Conservation (phyloP, 1,140 invertebrate species). For the Lepidostoma basale region DNA sequence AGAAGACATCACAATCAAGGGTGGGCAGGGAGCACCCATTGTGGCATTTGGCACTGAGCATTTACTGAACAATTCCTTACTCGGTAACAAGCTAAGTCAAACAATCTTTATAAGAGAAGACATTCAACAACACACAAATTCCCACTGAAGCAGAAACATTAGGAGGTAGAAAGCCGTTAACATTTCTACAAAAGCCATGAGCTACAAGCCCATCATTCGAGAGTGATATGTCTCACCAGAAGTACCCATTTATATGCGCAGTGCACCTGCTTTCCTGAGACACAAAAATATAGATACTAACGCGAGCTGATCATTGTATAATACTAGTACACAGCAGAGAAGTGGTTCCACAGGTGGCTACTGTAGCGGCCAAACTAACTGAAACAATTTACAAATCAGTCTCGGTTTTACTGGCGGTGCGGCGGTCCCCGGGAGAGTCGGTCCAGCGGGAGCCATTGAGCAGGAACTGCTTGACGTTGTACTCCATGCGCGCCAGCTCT, state of each 20-base stretch:
- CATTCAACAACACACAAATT: too few relatives aligned
- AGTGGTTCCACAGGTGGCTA: too few relatives aligned
- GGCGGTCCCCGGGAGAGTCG: constrained; percentile 50
- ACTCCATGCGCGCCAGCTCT: constrained; percentile 66
- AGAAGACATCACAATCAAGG: too few relatives aligned
- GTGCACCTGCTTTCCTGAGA: background rate
- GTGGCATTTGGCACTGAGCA: too few relatives aligned
- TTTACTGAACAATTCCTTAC: too few relatives aligned
- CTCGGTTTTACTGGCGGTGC: constrained; percentile 62
- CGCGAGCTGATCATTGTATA: background rate
- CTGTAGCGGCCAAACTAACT: too few relatives aligned
- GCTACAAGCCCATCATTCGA: constrained; percentile 1
- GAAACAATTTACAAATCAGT: constrained; percentile 51
- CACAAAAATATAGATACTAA: background rate
- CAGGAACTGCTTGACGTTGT: constrained; percentile 67
- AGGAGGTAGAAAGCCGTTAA: too few relatives aligned
- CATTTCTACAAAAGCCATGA: background rate
- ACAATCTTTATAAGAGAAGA: too few relatives aligned
- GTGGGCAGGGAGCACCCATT: too few relatives aligned
- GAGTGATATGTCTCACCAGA: constrained; percentile 15
- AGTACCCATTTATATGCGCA: background rate
- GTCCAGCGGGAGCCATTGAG: constrained; percentile 66
- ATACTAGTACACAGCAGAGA: background rate
- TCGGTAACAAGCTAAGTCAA: too few relatives aligned
- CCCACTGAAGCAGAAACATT: too few relatives aligned